Evolutionary conservation across 2,888 invertebrate genomes (phyloP), one percentile per base, ranked within the genome.

Genomic region (Ennomos fuscantarius): DNA sequence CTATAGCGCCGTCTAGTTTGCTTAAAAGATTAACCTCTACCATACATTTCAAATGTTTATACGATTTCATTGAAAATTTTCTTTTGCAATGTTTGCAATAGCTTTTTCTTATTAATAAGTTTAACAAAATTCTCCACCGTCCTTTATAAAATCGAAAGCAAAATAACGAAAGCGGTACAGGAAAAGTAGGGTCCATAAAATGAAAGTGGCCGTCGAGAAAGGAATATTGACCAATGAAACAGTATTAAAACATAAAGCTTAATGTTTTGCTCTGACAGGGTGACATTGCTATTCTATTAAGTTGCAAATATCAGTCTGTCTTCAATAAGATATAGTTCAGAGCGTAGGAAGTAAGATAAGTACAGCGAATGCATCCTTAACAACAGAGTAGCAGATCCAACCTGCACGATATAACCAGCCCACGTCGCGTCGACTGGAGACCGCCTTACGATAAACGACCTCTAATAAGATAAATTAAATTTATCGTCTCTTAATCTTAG

Each of bases 381-480:
- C 57, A 63, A 63, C 64, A 54, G 50, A 57, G 57, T 55, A 53
- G 61, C 56, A 47, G 65, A 66, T 64, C 60, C 41, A 50, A 58
- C 60, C 32, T 48, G 55, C 60, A 63, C 50, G 65, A 68, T 63
- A 66, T 54, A 43, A 44, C 47, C 78, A 52, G 59, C 83, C 82
- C 78, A 84, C 85, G 79, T 77, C 51, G 55, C 85, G 79, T 77
- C 51, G 55, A 60, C 56, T 69, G 63, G 70, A 72, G 75, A 78
- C 63, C 73, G 69, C 72, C 74, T 73, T 58, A 65, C 55, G 76
- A 82, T 81, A 80, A 73, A 72, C 73, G 62, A 68, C 74, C 74
- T 72, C 66, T 79, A 78, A 79, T 77, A 80, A 84, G 82, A 84
- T 86, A 82, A 78, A 84, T 84, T 78, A 73, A 76, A 80, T 80